Percentiles rank a stretch among this genome's conserved stretches.
Conservation (phyloP, 1,140 invertebrate genomes). For the Dreissena polymorpha region DNA sequence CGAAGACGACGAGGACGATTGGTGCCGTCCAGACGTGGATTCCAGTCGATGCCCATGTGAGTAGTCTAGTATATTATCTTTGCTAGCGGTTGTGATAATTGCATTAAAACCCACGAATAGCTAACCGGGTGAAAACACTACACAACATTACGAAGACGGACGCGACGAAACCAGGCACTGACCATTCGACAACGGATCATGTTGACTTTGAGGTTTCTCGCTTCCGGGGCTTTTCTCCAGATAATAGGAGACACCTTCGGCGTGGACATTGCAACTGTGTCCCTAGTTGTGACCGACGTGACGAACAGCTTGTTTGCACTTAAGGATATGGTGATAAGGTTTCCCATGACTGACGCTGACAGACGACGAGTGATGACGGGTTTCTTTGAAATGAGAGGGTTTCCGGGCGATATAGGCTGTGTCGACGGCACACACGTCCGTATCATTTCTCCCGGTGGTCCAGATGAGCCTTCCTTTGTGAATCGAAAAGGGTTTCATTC, state of each 20-base stretch:
- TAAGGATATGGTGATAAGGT: constrained; percentile 14
- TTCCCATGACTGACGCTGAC: not conserved
- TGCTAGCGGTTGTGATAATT: too few species aligned
- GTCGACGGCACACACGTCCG: constrained; percentile 82
- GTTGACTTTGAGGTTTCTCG: constrained; percentile 57
- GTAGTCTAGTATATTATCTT: too few species aligned
- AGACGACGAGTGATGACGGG: constrained; percentile 4
- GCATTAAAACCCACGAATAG: too few species aligned
- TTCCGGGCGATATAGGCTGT: constrained; percentile 80
- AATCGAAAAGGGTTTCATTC: constrained; percentile 82
- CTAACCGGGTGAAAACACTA: too few species aligned
- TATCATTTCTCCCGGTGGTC: constrained; percentile 77
- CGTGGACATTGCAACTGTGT: constrained; percentile 44
- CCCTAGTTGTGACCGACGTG: constrained; percentile 21
- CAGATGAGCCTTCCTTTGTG: constrained; percentile 79
- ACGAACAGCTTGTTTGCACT: constrained; percentile 5
- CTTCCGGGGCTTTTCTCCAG: constrained; percentile 49
- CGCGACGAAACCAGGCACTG: constrained; percentile 4
- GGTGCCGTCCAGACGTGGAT: too few species aligned
- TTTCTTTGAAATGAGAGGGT: constrained; percentile 51
- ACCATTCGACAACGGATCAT: constrained; percentile 41
- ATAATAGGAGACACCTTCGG: constrained; percentile 55
- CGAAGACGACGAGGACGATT: too few species aligned
- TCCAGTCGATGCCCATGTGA: too few species aligned
- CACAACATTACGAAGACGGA: constrained; percentile 12